These are phyloP conservation scores for Ochropacha duplaris DNA, from an alignment of 2,888 invertebrate genomes.

Conservation along the genomic window DNA sequence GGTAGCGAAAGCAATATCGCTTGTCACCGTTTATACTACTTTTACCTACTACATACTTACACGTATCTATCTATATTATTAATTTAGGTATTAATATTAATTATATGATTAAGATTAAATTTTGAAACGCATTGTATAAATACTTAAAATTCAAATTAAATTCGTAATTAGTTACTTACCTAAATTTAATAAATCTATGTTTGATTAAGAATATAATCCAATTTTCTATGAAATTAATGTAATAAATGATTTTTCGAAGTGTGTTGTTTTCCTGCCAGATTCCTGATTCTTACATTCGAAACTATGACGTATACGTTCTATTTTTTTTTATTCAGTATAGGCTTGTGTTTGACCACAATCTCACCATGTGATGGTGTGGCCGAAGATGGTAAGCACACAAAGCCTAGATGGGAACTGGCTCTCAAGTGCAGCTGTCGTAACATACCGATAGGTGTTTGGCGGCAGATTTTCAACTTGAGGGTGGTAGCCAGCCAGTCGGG, in stretches of 20 bases:
- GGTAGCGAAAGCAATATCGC: slow-evolving; percentile 8
- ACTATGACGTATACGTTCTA: neutral
- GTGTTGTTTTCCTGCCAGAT: slow-evolving; percentile 22
- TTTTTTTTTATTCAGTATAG: too few relatives aligned
- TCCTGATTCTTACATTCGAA: neutral
- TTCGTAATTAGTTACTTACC: slow-evolving; percentile 47
- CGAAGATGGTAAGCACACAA: too few relatives aligned
- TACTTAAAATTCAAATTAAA: slow-evolving; percentile 48
- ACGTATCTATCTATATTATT: slow-evolving; percentile 16
- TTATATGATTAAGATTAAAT: slow-evolving; percentile 44
- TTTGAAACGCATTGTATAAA: slow-evolving; percentile 44
- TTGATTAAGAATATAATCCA: slow-evolving; percentile 56
- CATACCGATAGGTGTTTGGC: too few relatives aligned
- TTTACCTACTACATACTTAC: too few relatives aligned
- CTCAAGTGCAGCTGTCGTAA: too few relatives aligned
- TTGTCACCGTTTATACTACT: slow-evolving; percentile 15
- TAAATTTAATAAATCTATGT: slow-evolving; percentile 23
- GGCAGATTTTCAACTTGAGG: too few relatives aligned
- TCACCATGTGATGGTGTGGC: too few relatives aligned
- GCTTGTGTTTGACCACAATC: too few relatives aligned
- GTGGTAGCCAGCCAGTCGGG: too few relatives aligned
- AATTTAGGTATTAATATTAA: slow-evolving; percentile 36
- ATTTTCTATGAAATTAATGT: slow-evolving; percentile 56
- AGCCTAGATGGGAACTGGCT: too few relatives aligned
- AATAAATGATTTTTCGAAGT: slow-evolving; percentile 60